Conservation (phyloP, 2,797 vertebrate species). For the Trachurus trachurus region DNA sequence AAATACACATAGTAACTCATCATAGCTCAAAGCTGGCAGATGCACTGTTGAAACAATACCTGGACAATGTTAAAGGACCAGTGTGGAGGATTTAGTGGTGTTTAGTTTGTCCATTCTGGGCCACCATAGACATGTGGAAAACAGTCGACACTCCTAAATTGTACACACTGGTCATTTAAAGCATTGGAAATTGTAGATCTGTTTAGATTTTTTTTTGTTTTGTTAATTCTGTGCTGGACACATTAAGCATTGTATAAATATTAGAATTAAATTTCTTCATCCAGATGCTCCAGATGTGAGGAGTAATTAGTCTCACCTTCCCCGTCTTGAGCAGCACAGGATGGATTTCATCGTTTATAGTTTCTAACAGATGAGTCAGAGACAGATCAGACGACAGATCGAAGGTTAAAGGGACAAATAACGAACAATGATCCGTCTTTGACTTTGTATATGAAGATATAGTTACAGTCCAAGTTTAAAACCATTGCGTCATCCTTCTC, state of each 20-base stretch:
- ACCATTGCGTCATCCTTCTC: background rate
- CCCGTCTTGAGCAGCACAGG: background rate
- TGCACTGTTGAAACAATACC: slow-evolving; percentile 32
- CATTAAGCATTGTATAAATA: slow-evolving; percentile 56
- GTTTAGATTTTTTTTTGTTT: background rate
- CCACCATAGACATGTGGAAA: background rate
- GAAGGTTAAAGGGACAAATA: background rate
- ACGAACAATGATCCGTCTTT: no score
- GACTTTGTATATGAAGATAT: background rate
- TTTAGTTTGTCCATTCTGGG: background rate
- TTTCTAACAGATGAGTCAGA: background rate
- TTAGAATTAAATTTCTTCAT: background rate
- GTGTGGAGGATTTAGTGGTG: background rate
- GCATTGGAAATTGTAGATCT: slow-evolving; percentile 35
- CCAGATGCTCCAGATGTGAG: slow-evolving; percentile 22
- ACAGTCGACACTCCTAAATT: background rate
- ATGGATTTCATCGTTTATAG: background rate
- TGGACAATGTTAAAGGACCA: slow-evolving; percentile 19
- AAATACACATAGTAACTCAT: slow-evolving; percentile 2
- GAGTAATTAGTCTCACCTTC: background rate
- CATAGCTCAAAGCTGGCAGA: slow-evolving; percentile 27
- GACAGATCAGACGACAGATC: background rate
- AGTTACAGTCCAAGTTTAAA: slow-evolving; percentile 15
- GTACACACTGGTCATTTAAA: slow-evolving; percentile 11
- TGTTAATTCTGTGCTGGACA: slow-evolving; percentile 73